These are phyloP conservation scores for Drosophila neotestacea DNA, from an alignment of 2,888 invertebrate genomes.

Conservation along the genomic window DNA sequence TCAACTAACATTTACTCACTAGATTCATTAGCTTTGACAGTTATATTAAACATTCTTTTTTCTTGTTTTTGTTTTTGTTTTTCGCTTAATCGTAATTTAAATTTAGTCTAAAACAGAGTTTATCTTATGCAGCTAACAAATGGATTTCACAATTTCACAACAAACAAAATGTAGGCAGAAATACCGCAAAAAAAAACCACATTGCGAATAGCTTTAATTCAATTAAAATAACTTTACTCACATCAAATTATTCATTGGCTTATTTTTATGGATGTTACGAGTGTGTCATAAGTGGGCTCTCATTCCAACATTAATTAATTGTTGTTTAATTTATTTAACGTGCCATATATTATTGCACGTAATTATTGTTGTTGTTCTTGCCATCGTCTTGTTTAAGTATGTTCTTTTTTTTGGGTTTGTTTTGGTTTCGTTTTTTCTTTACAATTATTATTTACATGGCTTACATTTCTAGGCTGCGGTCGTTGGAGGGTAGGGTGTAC, in stretches of 20 bases:
- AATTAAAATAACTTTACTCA: constrained; percentile 57
- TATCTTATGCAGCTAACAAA: constrained; percentile 46
- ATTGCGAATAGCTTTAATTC: constrained; percentile 59
- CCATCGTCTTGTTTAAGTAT: constrained; percentile 26
- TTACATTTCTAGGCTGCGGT: constrained; percentile 71
- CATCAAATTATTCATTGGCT: constrained; percentile 46
- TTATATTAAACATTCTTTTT: constrained; percentile 42
- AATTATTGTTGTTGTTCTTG: constrained; percentile 53
- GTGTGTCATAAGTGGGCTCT: constrained; percentile 46
- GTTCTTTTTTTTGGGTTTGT: constrained; percentile 1
- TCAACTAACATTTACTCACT: constrained; percentile 67
- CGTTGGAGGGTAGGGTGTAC: constrained; percentile 79
- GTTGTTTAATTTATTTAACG: constrained; percentile 49
- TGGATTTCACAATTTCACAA: constrained; percentile 39
- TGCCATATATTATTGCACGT: constrained; percentile 31
- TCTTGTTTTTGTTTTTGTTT: constrained; percentile 17
- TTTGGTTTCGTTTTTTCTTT: constrained; percentile 48
- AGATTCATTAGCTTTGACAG: constrained; percentile 49
- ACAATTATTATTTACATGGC: constrained; percentile 77
- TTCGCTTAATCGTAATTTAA: constrained; percentile 21
- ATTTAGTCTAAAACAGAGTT: constrained; percentile 60
- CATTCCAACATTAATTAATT: constrained; percentile 63
- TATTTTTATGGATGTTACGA: constrained; percentile 45
- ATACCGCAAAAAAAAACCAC: constrained; percentile 57
- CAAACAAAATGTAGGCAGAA: constrained; percentile 34